Conservation (phyloP, 2,888 invertebrate species). For the Nudaria mundana region DNA sequence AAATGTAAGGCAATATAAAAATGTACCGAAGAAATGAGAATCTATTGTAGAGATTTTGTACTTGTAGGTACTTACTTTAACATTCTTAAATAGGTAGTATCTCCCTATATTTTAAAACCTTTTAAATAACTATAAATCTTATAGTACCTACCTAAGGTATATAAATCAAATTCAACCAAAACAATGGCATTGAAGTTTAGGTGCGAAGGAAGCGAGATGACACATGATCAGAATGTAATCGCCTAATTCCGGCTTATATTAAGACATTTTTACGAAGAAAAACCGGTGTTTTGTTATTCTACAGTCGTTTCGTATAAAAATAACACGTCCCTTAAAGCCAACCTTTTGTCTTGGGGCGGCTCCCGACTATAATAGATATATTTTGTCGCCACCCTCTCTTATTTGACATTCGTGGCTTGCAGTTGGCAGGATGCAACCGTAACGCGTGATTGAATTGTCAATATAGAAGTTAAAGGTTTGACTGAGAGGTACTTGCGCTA, state of each 20-base stretch:
- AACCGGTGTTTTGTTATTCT: slow-evolving; percentile 67
- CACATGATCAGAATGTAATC: slow-evolving; percentile 75
- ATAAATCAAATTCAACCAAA: slow-evolving; percentile 63
- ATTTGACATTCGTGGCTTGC: slow-evolving; percentile 72
- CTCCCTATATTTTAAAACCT: slow-evolving; percentile 39
- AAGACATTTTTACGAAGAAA: slow-evolving; percentile 75
- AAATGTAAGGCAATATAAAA: slow-evolving; percentile 76
- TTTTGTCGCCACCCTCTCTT: slow-evolving; percentile 61
- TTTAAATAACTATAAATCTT: slow-evolving; percentile 68
- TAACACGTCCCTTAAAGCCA: slow-evolving; percentile 71
- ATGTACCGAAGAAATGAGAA: slow-evolving; percentile 54
- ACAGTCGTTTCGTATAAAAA: slow-evolving; percentile 70
- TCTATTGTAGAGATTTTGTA: slow-evolving; percentile 43
- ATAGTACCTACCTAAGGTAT: slow-evolving; percentile 56
- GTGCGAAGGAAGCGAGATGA: slow-evolving; percentile 60
- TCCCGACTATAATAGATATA: slow-evolving; percentile 59
- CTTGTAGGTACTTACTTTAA: slow-evolving; percentile 18
- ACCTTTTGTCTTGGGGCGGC: slow-evolving; percentile 69
- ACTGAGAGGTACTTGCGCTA: too few species aligned
- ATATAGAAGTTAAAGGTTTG: slow-evolving; percentile 40
- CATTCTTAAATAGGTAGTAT: slow-evolving; percentile 14
- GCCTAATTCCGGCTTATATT: slow-evolving; percentile 68
- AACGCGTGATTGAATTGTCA: slow-evolving; percentile 69
- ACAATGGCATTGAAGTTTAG: slow-evolving; percentile 52
- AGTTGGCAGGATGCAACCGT: slow-evolving; percentile 74